Percentiles rank a stretch among this genome's conserved stretches.
Conservation (phyloP, 2,113 vertebrate species). For the Irena cyanogastra region DNA sequence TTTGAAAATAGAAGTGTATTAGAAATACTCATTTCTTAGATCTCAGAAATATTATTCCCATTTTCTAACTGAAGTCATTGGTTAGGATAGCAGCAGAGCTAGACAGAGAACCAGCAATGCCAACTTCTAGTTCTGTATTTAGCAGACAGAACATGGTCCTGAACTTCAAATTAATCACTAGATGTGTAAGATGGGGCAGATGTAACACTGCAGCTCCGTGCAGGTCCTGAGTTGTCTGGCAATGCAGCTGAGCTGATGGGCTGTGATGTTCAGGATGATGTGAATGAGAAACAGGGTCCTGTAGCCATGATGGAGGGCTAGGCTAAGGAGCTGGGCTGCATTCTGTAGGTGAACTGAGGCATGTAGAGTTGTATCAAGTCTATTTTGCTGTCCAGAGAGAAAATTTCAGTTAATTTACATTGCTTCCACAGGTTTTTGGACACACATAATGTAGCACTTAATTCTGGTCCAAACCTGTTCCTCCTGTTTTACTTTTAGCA, state of each 20-base stretch:
- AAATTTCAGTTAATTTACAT: background rate
- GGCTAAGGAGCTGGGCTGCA: background rate
- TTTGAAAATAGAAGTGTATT: background rate
- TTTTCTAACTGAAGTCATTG: background rate
- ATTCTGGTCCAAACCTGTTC: background rate
- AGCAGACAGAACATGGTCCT: background rate
- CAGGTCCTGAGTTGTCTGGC: background rate
- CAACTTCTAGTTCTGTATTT: background rate
- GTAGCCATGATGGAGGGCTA: background rate
- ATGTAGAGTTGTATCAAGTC: background rate
- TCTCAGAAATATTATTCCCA: background rate
- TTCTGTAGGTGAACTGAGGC: background rate
- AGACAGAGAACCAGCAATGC: background rate
- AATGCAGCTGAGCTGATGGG: rapidly evolving
- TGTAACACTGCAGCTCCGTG: background rate
- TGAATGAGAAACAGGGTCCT: background rate
- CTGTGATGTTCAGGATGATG: background rate
- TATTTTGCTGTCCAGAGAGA: background rate
- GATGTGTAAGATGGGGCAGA: background rate
- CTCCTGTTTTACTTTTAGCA: background rate
- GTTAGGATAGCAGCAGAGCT: background rate
- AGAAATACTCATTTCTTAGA: background rate
- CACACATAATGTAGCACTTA: background rate
- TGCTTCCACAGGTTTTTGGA: background rate
- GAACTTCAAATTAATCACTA: background rate